Conservation (phyloP, 2,113 vertebrate genomes). For the Axis porcinus region DNA sequence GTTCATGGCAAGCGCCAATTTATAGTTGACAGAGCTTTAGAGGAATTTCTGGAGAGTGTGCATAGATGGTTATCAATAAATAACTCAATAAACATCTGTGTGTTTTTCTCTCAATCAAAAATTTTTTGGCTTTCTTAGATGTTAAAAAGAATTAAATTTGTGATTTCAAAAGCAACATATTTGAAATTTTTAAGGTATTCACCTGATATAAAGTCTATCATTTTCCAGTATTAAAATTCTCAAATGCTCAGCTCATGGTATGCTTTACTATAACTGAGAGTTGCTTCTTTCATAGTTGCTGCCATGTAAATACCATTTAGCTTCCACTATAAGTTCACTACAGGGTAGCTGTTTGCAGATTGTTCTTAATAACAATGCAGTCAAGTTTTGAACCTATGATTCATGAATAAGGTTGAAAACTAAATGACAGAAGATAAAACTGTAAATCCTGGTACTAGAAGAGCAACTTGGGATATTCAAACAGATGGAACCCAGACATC, state of each 20-base stretch:
- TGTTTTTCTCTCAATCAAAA: not conserved
- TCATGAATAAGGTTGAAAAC: not conserved
- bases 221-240: not conserved
- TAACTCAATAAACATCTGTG: not conserved
- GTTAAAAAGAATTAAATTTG: not conserved
- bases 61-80: not conserved
- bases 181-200: not conserved
- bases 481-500: not conserved
- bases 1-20: not conserved
- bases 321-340: not conserved
- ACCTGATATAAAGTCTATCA: not conserved
- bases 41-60: not conserved
- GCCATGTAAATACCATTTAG: not conserved
- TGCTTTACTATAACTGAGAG: not conserved
- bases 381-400: slow-evolving; percentile 5
- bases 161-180: not conserved
- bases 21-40: not conserved
- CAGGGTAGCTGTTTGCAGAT: not conserved
- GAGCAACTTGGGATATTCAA: not conserved
- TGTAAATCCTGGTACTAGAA: not conserved
- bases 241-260: not conserved
- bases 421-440: slow-evolving; percentile 2
- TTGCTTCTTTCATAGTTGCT: not conserved
- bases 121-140: not conserved
- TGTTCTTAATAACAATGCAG: not conserved